Evolutionary conservation across 2,888 invertebrate genomes (phyloP), one percentile per base, ranked within the genome.

Genomic region (Lasioglossum zephyrum): DNA sequence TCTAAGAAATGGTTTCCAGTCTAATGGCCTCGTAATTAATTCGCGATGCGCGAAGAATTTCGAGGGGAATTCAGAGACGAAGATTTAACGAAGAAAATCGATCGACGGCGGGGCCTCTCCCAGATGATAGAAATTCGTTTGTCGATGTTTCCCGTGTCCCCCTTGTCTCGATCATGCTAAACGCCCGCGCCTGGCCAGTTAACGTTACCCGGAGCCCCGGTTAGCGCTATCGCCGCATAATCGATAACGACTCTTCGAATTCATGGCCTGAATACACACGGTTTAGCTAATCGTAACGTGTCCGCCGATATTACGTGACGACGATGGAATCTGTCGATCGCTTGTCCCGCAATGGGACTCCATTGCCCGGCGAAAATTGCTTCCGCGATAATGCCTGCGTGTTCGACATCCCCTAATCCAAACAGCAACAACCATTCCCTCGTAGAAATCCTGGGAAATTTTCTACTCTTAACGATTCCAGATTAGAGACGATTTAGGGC

Each of bases 241-340:
- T 82, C 79, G 79, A 82, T 79, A 74, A 82, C 73, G 73, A 60
- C 73, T 70, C 79, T 74, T 70, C 57, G 79, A 79, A 82, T 79
- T 79, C 79, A 74, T 79, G 74, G 57, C 16, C 57, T 26, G 69
- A 74, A 31, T 57, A 79, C 73, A 57, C 74, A 53, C 79, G 44
- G 79, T 47, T 70, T 47, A 73, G 73, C 76, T 84, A 84, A 84
- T 81, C 83, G 77, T 73, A 81, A 84, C 49, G 77, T 44, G 83
- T 84, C 76, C 53, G 57, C 73, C 83, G 47, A 84, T 81, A 81
- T 66, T 73, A 73, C 73, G 81, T 78, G 53, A 57, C 60, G 60
- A 47, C 72, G 60, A 75, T n/a, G 44, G 77, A 16, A 73, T 31
- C 49, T 53, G 16, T 13, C 44, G 57, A 31, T 63, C 75, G 75